A percentile compares a stretch with the other conserved stretches of the same genome.
phyloP scores from a whole-genome alignment of 1,140 invertebrate species.

The Lepidurus couesii region DNA sequence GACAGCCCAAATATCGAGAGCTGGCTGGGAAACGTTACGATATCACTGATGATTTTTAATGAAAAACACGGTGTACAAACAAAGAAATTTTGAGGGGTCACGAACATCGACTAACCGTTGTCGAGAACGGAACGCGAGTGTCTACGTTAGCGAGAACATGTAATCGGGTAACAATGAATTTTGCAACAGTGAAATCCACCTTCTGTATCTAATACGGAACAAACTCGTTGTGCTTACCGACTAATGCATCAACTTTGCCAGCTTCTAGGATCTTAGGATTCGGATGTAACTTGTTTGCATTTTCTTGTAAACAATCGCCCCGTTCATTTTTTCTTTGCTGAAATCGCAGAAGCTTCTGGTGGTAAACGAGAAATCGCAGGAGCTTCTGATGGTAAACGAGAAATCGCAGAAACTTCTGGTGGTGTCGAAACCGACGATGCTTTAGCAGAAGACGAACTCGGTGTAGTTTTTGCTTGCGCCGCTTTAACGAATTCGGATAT shows the following conservation, averaged over 20 bases:
- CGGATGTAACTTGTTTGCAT: neutral
- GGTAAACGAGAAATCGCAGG: neutral
- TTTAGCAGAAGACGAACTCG: neutral
- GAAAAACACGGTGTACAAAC: too few relatives aligned
- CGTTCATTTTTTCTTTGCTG: neutral
- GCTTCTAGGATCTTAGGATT: neutral
- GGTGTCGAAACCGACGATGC: neutral
- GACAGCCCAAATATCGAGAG: too few relatives aligned
- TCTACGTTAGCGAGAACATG: too few relatives aligned
- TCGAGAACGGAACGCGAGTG: too few relatives aligned
- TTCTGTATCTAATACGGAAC: too few relatives aligned
- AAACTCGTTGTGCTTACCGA: neutral
- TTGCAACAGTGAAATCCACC: too few relatives aligned
- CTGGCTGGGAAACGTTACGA: too few relatives aligned
- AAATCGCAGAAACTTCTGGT: slow-evolving; percentile 1
- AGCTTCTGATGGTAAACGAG: neutral
- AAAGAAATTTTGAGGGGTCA: too few relatives aligned
- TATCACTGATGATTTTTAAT: too few relatives aligned
- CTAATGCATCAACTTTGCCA: neutral
- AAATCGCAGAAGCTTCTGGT: neutral
- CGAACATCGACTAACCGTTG: too few relatives aligned
- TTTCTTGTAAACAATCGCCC: neutral
- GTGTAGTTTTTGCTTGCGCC: neutral
- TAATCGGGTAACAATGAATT: too few relatives aligned
- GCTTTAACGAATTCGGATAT: neutral